Conservation (phyloP, 1,140 invertebrate genomes). For the Nylanderia fulva region DNA sequence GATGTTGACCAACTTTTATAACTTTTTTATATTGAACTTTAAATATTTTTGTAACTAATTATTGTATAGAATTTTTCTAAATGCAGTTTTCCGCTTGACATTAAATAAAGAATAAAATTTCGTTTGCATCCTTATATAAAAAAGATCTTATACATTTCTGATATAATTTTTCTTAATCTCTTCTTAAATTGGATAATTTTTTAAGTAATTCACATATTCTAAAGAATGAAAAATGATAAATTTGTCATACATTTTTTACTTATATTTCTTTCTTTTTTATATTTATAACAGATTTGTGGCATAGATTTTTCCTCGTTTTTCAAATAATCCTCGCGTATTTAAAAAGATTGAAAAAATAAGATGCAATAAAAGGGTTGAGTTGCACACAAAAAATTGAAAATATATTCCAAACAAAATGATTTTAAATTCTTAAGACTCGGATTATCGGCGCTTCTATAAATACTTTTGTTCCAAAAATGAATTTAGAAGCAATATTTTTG, state of each 20-base stretch:
- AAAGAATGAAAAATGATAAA: too few species aligned
- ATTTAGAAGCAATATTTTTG: background rate
- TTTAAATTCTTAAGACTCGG: background rate
- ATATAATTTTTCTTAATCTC: conserved; percentile 10
- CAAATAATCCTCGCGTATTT: background rate
- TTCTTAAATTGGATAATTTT: background rate
- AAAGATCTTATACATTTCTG: background rate
- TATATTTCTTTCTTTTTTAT: background rate
- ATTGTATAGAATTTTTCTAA: background rate
- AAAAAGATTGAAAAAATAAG: background rate
- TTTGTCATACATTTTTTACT: background rate
- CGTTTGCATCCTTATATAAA: background rate
- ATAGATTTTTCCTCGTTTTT: background rate
- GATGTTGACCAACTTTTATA: background rate
- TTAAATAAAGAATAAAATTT: background rate
- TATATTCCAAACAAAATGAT: background rate
- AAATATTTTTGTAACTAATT: background rate
- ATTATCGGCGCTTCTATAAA: background rate
- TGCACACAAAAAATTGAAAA: conserved; percentile 10
- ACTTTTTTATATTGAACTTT: background rate
- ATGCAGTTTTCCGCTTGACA: background rate
- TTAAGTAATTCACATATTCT: conserved; percentile 1
- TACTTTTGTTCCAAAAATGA: background rate
- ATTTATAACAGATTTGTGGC: too few species aligned
- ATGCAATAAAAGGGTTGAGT: too few species aligned